Conservation (phyloP, 2,113 vertebrate species). For the Strix aluco region DNA sequence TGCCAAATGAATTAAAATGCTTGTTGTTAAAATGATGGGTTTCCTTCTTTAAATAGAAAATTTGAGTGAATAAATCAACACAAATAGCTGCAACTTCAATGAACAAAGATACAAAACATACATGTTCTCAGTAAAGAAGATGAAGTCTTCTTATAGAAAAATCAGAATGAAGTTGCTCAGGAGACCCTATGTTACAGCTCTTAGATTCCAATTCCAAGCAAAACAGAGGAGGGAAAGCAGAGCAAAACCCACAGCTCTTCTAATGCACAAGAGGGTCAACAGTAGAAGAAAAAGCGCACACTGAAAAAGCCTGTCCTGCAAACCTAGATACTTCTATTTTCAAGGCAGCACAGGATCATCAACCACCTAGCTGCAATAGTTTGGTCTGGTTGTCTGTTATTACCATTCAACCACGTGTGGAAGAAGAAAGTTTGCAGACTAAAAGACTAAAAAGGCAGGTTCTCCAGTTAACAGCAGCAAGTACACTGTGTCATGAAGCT, state of each 20-base stretch:
- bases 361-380: neutral
- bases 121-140: neutral
- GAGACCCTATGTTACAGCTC: neutral
- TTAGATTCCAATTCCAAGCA: neutral
- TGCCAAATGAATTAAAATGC: neutral
- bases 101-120: neutral
- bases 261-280: neutral
- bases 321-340: neutral
- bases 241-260: neutral
- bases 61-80: neutral
- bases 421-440: neutral
- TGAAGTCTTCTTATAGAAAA: neutral
- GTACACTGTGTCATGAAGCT: neutral
- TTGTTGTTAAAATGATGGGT: neutral
- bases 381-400: neutral
- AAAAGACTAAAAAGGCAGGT: neutral
- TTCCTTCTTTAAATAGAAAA: neutral
- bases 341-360: neutral
- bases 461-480: neutral
- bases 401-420: neutral
- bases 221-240: neutral
- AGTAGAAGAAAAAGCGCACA: neutral
- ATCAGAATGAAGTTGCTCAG: neutral
- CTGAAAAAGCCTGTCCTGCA: neutral
- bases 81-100: neutral